phyloP scores from a whole-genome alignment of 2,113 vertebrate genomes.

The Oncorhynchus masou region DNA sequence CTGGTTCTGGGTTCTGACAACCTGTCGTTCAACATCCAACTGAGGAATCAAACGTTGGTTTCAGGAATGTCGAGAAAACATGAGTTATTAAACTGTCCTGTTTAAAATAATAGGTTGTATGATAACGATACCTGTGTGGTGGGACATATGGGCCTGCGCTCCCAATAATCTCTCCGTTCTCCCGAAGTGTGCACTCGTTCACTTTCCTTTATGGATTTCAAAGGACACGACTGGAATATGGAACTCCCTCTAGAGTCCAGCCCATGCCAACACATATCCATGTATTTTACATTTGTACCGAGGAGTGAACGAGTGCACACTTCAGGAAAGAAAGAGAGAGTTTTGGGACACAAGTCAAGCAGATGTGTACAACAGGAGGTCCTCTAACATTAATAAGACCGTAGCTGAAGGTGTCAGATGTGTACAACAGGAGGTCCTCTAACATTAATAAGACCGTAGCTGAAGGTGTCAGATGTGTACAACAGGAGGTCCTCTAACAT shows the following conservation, averaged over 20 bases:
- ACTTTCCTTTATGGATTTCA: too few species aligned
- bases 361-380: background rate
- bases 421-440: constrained; percentile 11
- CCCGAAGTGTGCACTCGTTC: too few species aligned
- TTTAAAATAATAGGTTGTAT: constrained; percentile 30
- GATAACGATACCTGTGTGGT: constrained; percentile 12
- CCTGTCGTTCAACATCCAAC: background rate
- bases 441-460: background rate
- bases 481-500: constrained; percentile 13
- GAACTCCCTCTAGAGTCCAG: too few species aligned
- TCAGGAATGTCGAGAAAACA: background rate
- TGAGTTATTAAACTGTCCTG: constrained; percentile 22
- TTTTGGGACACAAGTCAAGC: too few species aligned
- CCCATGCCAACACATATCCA: too few species aligned
- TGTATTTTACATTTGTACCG: too few species aligned
- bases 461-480: background rate
- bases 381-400: constrained; percentile 1
- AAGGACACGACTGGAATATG: too few species aligned
- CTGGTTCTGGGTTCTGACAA: constrained; percentile 3
- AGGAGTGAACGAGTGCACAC: too few species aligned
- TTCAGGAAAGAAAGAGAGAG: background rate
- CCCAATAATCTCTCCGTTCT: too few species aligned
- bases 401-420: constrained; percentile 26
- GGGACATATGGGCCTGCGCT: constrained; percentile 3
- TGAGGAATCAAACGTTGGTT: constrained; percentile 10